Percentiles rank a stretch among this genome's conserved stretches.
Evolutionary conservation across 2,113 vertebrate species (phyloP).

Genomic region (Pantherophis guttatus): DNA sequence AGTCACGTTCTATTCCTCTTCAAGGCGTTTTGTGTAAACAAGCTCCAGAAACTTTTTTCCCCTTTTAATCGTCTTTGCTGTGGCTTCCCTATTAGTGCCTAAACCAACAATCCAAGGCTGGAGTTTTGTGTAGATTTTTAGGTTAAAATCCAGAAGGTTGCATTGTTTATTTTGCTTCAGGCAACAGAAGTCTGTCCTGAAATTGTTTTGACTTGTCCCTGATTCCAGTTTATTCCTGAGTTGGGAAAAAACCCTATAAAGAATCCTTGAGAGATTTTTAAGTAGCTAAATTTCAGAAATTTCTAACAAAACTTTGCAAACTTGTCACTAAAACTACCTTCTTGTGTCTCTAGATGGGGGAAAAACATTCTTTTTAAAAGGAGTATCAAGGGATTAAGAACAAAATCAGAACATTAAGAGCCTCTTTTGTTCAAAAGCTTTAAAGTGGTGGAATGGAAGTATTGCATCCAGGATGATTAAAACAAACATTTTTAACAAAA

Average conservation of each 20-base stretch:
- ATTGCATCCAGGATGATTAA: background rate
- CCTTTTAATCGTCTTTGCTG: background rate
- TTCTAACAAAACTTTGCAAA: background rate
- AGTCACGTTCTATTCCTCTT: too few relatives aligned
- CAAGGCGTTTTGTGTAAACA: background rate
- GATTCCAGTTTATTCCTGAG: background rate
- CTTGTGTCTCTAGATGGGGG: background rate
- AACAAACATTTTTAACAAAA: background rate
- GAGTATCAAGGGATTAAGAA: background rate
- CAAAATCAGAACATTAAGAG: background rate
- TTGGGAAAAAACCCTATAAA: background rate
- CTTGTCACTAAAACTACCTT: background rate
- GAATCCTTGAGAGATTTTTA: background rate
- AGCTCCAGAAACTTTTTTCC: background rate
- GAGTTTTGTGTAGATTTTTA: background rate
- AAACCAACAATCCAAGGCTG: background rate
- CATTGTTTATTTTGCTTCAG: background rate
- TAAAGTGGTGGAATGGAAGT: background rate
- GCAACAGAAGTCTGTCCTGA: background rate
- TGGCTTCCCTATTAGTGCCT: background rate
- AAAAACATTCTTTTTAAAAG: background rate
- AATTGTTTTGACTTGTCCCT: background rate
- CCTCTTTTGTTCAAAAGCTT: background rate
- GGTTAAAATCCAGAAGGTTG: background rate
- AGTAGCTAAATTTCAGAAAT: background rate